Conservation (phyloP, 2,888 invertebrate genomes). For the Andrena hattorfiana region DNA sequence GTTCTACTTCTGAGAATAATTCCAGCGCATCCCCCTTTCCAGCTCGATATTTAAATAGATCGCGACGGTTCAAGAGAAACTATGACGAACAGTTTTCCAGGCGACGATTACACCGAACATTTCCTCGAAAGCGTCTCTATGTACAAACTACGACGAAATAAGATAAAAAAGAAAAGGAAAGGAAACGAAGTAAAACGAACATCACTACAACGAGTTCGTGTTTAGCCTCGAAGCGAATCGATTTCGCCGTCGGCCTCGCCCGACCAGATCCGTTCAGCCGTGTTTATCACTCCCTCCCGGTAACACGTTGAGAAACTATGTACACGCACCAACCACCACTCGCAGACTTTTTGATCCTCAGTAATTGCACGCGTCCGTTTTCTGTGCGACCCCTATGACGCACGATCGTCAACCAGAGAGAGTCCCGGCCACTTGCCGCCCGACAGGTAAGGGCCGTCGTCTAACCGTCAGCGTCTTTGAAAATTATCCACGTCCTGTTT, state of each 20-base stretch:
- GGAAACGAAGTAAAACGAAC: conserved; percentile 12
- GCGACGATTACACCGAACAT: conserved; percentile 35
- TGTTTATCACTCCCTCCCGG: neutral
- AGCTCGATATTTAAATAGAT: neutral
- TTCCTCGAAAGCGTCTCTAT: conserved; percentile 53
- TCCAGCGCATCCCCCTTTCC: neutral
- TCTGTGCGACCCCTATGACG: conserved; percentile 26
- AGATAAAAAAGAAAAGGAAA: too few species aligned
- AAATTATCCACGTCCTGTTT: conserved; percentile 10
- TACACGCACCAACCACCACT: conserved; percentile 45
- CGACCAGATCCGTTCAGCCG: neutral
- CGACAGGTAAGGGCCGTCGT: neutral
- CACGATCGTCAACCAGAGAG: conserved; percentile 7
- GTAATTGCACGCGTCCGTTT: conserved; percentile 60
- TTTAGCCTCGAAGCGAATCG: conserved; percentile 38
- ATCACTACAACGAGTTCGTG: conserved; percentile 53
- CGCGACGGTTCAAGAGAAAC: conserved; percentile 3
- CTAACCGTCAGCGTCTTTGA: neutral
- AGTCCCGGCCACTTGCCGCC: conserved; percentile 18
- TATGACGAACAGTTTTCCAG: neutral
- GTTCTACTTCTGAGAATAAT: neutral
- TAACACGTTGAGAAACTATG: conserved; percentile 35
- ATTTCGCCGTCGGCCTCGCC: neutral
- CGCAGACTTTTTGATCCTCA: conserved; percentile 13
- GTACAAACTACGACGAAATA: conserved; percentile 57